A percentile compares a stretch with the other conserved stretches of the same genome.
Conservation (phyloP, 1,140 invertebrate species). For the Anastatus disparis region DNA sequence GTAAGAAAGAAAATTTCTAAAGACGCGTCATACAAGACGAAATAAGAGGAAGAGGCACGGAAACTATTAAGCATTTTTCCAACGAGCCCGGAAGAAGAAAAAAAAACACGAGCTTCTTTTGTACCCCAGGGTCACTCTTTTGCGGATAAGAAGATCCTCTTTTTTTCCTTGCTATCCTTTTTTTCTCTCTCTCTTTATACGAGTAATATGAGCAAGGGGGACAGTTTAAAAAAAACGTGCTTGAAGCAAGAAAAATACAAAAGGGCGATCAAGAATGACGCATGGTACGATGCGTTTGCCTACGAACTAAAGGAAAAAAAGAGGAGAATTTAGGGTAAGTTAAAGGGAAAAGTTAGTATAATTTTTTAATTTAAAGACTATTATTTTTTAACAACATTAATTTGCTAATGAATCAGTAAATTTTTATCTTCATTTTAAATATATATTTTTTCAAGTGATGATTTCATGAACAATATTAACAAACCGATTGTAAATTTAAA, state of each 20-base stretch:
- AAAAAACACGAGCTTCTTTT: constrained; percentile 37
- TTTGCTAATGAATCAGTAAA: too few relatives aligned
- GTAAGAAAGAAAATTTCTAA: constrained; percentile 31
- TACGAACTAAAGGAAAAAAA: not conserved
- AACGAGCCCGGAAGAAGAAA: constrained; percentile 44
- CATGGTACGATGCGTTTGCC: constrained; percentile 25
- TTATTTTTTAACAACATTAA: constrained; percentile 22
- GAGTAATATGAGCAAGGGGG: constrained; percentile 32
- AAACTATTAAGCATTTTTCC: constrained; percentile 51
- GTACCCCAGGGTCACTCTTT: constrained; percentile 35
- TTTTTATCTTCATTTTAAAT: too few relatives aligned
- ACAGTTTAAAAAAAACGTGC: constrained; percentile 25
- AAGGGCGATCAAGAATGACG: constrained; percentile 37
- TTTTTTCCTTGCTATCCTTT: not conserved
- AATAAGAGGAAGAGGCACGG: constrained; percentile 37
- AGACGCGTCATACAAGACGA: too few relatives aligned
- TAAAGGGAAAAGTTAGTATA: too few relatives aligned
- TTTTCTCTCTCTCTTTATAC: constrained; percentile 31
- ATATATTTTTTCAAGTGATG: too few relatives aligned
- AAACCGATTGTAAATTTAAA: too few relatives aligned
- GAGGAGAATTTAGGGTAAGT: not conserved
- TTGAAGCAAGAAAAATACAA: constrained; percentile 28
- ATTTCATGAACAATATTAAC: too few relatives aligned
- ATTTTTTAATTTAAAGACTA: constrained; percentile 22
- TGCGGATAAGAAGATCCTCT: constrained; percentile 24